Conservation (phyloP, 2,113 vertebrate species). For the Castor canadensis region DNA sequence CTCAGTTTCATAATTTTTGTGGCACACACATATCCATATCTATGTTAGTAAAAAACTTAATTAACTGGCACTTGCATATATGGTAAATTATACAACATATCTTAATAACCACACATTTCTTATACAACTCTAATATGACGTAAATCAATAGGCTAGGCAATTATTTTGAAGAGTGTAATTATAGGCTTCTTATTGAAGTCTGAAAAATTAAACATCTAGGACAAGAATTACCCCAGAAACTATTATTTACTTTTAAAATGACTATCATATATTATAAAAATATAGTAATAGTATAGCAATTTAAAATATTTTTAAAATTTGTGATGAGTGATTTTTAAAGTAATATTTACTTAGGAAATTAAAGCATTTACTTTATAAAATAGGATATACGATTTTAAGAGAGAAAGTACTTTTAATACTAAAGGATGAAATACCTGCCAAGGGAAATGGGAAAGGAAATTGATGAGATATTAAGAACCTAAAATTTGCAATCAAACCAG, state of each 20-base stretch:
- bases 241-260: neutral
- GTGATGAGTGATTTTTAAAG: conserved; percentile 13
- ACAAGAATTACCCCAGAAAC: neutral
- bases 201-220: neutral
- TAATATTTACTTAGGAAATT: neutral
- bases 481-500: neutral
- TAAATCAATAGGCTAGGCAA: neutral
- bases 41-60: conserved; percentile 79
- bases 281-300: neutral
- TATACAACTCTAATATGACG: neutral
- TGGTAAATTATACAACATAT: neutral
- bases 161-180: neutral
- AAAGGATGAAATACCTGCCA: neutral
- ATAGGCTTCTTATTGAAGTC: neutral
- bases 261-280: neutral
- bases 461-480: neutral
- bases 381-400: neutral
- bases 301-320: neutral
- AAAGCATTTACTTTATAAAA: conserved; percentile 30
- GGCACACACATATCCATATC: conserved; percentile 98
- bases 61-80: conserved; percentile 14
- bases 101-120: neutral
- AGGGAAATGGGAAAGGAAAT: neutral
- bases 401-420: neutral
- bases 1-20: conserved; percentile 99